Conservation (phyloP, 2,888 invertebrate genomes). For the Nephrotoma appendiculata region DNA sequence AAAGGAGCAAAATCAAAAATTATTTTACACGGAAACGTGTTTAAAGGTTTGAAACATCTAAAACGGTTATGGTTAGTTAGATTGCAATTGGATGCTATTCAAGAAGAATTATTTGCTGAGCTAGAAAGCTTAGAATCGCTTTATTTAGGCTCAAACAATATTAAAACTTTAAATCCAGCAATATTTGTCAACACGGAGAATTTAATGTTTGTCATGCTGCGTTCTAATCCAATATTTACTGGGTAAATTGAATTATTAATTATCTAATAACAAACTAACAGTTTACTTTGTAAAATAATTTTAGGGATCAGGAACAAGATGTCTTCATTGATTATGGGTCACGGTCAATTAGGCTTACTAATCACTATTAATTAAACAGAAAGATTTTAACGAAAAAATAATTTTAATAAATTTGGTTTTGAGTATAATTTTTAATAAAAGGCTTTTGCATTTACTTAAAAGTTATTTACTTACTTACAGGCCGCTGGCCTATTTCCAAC, state of each 20-base stretch:
- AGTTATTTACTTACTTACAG: too few relatives aligned
- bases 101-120: not conserved
- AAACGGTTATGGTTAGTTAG: not conserved
- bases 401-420: too few relatives aligned
- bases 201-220: not conserved
- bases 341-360: not conserved
- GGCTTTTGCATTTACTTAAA: too few relatives aligned
- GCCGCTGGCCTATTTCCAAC: too few relatives aligned
- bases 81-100: not conserved
- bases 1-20: not conserved
- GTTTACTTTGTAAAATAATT: not conserved
- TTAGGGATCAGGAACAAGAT: not conserved
- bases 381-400: not conserved
- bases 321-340: not conserved
- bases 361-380: not conserved
- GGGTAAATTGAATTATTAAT: not conserved
- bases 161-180: not conserved
- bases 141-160: not conserved
- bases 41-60: not conserved
- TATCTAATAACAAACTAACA: too few relatives aligned
- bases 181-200: not conserved
- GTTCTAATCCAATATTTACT: not conserved
- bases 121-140: not conserved
- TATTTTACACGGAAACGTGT: not conserved
- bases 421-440: too few relatives aligned